Evolutionary conservation across 2,797 vertebrate species (phyloP).

Genomic region (Amblyraja radiata): DNA sequence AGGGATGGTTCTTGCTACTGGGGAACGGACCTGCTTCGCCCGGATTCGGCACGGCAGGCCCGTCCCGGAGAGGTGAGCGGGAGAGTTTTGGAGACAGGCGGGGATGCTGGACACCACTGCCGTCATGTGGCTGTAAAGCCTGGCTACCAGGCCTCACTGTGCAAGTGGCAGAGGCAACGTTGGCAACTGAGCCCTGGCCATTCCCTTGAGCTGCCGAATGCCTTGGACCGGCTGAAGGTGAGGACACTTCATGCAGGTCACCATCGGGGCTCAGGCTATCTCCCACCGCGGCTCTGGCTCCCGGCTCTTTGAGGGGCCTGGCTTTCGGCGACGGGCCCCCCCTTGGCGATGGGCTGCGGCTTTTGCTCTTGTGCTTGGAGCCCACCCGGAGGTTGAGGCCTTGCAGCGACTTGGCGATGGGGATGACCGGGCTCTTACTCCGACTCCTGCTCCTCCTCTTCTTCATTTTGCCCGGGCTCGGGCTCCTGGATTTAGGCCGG

Average conservation of each 20-base stretch:
- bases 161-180: not conserved
- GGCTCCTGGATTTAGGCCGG: constrained; percentile 74
- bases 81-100: not conserved
- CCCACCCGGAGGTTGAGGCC: constrained; percentile 54
- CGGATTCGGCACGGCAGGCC: not conserved
- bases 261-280: constrained; percentile 52
- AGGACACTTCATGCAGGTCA: not conserved
- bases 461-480: constrained; percentile 70
- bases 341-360: constrained; percentile 68
- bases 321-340: constrained; percentile 37
- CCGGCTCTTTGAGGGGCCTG: not conserved
- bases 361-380: constrained; percentile 66
- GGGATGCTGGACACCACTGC: not conserved
- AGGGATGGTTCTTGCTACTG: constrained; percentile 52
- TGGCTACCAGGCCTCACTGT: not conserved
- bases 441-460: constrained; percentile 56
- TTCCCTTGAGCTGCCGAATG: not conserved
- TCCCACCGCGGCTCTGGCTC: constrained; percentile 46
- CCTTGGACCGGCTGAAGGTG: not conserved
- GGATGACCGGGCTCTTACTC: constrained; percentile 58
- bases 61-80: not conserved
- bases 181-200: not conserved
- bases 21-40: constrained; percentile 45
- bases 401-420: constrained; percentile 62
- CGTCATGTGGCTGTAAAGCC: not conserved